Conservation (phyloP, 1,140 invertebrate genomes). For the Vanessa atalanta region DNA sequence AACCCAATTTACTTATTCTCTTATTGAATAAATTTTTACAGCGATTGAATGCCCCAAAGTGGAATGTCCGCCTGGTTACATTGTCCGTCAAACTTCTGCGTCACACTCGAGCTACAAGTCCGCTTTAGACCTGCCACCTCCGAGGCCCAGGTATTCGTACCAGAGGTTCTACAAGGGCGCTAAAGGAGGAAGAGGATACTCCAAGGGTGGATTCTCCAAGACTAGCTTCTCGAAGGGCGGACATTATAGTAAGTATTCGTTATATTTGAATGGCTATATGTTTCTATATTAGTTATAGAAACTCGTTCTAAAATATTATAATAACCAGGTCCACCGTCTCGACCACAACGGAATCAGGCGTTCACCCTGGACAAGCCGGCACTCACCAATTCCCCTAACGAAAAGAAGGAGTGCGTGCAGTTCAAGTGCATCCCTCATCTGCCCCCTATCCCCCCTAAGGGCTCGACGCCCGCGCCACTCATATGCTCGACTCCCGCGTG, state of each 20-base stretch:
- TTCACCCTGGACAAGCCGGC: constrained; percentile 62
- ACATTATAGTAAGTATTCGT: constrained; percentile 34
- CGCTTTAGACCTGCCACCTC: constrained; percentile 58
- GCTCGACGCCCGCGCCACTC: constrained; percentile 48
- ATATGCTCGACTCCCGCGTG: constrained; percentile 82
- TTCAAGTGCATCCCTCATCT: constrained; percentile 80
- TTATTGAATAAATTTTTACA: constrained; percentile 37
- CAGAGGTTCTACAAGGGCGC: constrained; percentile 57
- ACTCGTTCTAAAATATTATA: not conserved
- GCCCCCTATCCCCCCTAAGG: constrained; percentile 52
- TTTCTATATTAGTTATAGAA: not conserved
- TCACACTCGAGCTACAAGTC: constrained; percentile 37
- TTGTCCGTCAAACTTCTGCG: constrained; percentile 39
- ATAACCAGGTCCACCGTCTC: constrained; percentile 46
- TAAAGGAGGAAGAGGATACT: constrained; percentile 48
- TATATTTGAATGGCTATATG: not conserved
- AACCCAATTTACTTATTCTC: no score
- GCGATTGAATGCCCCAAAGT: constrained; percentile 60
- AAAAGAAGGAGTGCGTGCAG: constrained; percentile 75
- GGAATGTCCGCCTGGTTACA: constrained; percentile 83
- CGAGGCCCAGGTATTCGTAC: constrained; percentile 64
- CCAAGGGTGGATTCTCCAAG: constrained; percentile 49
- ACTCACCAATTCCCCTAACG: constrained; percentile 13
- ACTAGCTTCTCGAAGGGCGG: constrained; percentile 48
- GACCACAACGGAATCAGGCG: constrained; percentile 49